A percentile compares a stretch with the other conserved stretches of the same genome.
phyloP scores from a whole-genome alignment of 2,113 vertebrate genomes.

The Gulo gulo region DNA sequence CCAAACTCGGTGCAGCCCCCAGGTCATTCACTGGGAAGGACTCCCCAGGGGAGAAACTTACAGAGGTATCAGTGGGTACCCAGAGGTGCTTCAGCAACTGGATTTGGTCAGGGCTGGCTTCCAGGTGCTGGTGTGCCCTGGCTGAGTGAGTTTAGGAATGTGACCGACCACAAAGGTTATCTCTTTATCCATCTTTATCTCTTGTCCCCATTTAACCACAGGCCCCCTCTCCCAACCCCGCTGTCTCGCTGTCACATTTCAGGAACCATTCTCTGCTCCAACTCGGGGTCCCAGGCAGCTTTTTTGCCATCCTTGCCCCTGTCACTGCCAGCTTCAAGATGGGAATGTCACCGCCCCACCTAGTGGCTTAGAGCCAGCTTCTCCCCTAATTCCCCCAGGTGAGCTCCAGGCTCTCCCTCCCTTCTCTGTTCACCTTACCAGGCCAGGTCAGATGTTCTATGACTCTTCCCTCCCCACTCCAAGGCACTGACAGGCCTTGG shows the following conservation, averaged over 20 bases:
- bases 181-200: background rate
- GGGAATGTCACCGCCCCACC: rapidly evolving
- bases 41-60: background rate
- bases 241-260: background rate
- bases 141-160: background rate
- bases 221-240: background rate
- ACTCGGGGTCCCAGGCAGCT: background rate
- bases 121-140: background rate
- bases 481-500: slow-evolving; percentile 78
- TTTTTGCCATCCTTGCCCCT: background rate
- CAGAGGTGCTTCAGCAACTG: rapidly evolving
- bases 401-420: background rate
- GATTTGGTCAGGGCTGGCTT: background rate
- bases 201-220: background rate
- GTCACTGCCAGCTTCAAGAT: background rate
- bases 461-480: background rate
- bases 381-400: background rate
- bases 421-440: background rate
- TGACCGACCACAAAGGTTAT: background rate
- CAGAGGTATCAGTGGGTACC: background rate
- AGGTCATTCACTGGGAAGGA: background rate
- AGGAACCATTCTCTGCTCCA: slow-evolving; percentile 32
- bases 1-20: background rate
- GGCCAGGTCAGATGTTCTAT: background rate
- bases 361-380: background rate